A percentile compares a stretch with the other conserved stretches of the same genome.
Evolutionary conservation across 2,888 invertebrate genomes (phyloP).

Genomic region (Muscina levida): DNA sequence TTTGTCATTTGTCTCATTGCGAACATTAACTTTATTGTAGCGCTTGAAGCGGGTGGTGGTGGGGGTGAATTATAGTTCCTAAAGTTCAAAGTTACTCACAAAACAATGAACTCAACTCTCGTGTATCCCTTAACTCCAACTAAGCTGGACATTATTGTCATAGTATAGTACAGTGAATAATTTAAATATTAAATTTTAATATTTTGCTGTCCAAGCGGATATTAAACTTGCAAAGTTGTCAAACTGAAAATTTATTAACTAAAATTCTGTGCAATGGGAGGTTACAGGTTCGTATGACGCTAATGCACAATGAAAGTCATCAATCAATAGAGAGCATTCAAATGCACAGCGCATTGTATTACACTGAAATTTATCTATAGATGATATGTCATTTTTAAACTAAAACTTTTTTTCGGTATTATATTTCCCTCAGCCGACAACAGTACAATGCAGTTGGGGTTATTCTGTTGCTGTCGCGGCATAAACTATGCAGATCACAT

Average conservation of each 20-base stretch:
- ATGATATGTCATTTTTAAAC: background rate
- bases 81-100: constrained; percentile 3
- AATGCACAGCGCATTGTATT: background rate
- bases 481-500: too few relatives aligned
- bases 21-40: constrained; percentile 47
- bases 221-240: background rate
- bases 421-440: background rate
- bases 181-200: background rate
- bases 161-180: background rate
- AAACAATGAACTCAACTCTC: background rate
- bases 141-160: background rate
- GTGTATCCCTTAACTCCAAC: background rate
- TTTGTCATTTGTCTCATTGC: constrained; percentile 31
- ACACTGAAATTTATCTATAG: background rate
- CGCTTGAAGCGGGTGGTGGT: background rate
- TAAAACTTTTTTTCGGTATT: too few relatives aligned
- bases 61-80: background rate
- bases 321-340: background rate
- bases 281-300: background rate
- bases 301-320: background rate
- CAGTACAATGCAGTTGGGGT: too few relatives aligned
- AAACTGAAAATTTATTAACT: background rate
- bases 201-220: background rate
- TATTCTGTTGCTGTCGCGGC: too few relatives aligned
- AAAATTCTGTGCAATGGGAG: background rate